Percentiles rank a stretch among this genome's conserved stretches.
phyloP scores from a whole-genome alignment of 2,888 invertebrate genomes.

The Cheilosia soror region DNA sequence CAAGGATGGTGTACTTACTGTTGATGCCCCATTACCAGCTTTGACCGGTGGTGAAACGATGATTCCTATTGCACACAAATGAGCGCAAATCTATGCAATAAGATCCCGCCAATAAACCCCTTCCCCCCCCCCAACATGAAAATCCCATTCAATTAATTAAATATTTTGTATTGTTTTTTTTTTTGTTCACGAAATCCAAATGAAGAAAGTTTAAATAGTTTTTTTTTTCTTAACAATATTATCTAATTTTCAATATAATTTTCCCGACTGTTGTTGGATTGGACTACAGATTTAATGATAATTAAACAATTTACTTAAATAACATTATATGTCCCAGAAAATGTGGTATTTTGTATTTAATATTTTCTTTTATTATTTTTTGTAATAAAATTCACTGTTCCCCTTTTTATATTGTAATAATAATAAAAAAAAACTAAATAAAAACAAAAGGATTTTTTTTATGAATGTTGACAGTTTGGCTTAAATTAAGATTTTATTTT shows the following conservation, averaged over 20 bases:
- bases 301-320: slow-evolving; percentile 30
- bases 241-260: slow-evolving; percentile 8
- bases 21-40: slow-evolving; percentile 97
- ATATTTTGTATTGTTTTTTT: slow-evolving; percentile 20
- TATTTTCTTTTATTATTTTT: slow-evolving; percentile 11
- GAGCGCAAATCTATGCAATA: slow-evolving; percentile 42
- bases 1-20: slow-evolving; percentile 97
- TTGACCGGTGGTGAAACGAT: slow-evolving; percentile 83
- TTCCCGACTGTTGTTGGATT: slow-evolving; percentile 1
- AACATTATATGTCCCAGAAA: slow-evolving; percentile 23
- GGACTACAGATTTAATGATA: slow-evolving; percentile 26
- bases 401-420: slow-evolving; percentile 39
- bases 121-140: not conserved
- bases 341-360: slow-evolving; percentile 25
- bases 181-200: slow-evolving; percentile 9
- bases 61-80: slow-evolving; percentile 84
- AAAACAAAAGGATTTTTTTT: not conserved
- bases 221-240: slow-evolving; percentile 33
- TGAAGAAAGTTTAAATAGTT: slow-evolving; percentile 27
- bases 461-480: not conserved
- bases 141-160: slow-evolving; percentile 41
- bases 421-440: slow-evolving; percentile 28
- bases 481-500: slow-evolving; percentile 16
- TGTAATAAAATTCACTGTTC: slow-evolving; percentile 13
- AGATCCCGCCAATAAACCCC: slow-evolving; percentile 23